These are phyloP conservation scores for Dromaius novaehollandiae DNA, from an alignment of 2,113 vertebrate species.

Conservation along the genomic window DNA sequence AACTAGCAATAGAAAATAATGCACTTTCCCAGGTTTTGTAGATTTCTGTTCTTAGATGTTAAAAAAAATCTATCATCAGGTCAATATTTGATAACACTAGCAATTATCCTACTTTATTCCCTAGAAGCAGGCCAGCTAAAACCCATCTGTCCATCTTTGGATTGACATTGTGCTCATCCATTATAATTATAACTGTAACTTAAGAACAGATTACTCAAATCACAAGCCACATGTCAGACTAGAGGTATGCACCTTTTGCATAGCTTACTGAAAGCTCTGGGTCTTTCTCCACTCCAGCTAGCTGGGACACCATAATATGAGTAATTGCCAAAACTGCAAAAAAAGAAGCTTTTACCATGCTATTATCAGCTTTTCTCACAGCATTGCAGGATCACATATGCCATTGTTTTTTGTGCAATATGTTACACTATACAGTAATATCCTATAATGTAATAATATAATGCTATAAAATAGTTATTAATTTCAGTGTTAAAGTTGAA, in stretches of 20 bases:
- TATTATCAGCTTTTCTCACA: conserved; percentile 55
- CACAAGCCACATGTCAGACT: conserved; percentile 5
- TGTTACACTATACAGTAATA: neutral
- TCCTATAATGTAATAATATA: neutral
- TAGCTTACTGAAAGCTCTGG: neutral
- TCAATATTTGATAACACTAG: conserved; percentile 44
- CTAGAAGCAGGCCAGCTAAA: conserved; percentile 43
- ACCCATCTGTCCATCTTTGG: conserved; percentile 50
- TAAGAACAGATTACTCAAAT: conserved; percentile 61
- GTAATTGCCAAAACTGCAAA: conserved; percentile 33
- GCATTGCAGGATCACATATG: neutral
- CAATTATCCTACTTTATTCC: conserved; percentile 53
- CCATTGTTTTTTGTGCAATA: neutral
- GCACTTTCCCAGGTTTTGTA: neutral
- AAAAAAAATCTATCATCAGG: conserved; percentile 23
- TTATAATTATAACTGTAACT: conserved; percentile 66
- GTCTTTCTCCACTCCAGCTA: neutral
- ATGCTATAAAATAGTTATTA: neutral
- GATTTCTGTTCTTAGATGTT: neutral
- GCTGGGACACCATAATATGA: neutral
- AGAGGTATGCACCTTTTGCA: neutral
- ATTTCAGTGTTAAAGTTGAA: neutral
- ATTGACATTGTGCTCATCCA: conserved; percentile 26
- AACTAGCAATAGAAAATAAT: neutral
- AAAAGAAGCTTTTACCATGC: conserved; percentile 38